phyloP scores from a whole-genome alignment of 2,888 invertebrate genomes.

The Drosophila mulleri region DNA sequence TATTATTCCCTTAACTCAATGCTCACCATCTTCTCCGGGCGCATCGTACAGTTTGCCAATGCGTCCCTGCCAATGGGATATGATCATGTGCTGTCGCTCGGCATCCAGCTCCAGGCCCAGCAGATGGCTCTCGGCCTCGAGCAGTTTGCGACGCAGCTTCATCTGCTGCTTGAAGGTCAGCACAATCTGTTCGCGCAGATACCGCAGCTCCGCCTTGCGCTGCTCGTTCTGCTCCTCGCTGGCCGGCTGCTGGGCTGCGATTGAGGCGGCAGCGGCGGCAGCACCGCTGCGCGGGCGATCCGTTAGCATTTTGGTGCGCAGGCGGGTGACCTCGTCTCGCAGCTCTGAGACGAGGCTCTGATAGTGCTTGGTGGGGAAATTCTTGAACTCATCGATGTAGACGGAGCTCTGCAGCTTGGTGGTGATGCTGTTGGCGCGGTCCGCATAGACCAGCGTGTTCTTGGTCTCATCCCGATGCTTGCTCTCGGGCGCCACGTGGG shows the following conservation, averaged over 20 bases:
- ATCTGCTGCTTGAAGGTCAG: slow-evolving; percentile 96
- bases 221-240: slow-evolving; percentile 85
- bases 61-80: slow-evolving; percentile 93
- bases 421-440: slow-evolving; percentile 96
- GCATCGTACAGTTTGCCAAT: slow-evolving; percentile 88
- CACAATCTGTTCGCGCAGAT: slow-evolving; percentile 93
- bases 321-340: slow-evolving; percentile 92
- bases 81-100: slow-evolving; percentile 94
- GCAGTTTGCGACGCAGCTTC: slow-evolving; percentile 93
- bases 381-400: slow-evolving; percentile 84
- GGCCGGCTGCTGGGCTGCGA: slow-evolving; percentile 62
- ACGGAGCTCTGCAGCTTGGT: slow-evolving; percentile 86
- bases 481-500: slow-evolving; percentile 95
- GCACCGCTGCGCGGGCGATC: slow-evolving; percentile 87
- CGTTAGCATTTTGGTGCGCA: slow-evolving; percentile 92
- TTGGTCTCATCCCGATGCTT: slow-evolving; percentile 95
- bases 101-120: slow-evolving; percentile 94
- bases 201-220: slow-evolving; percentile 87
- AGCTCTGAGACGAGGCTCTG: slow-evolving; percentile 86
- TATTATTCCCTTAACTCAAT: not conserved
- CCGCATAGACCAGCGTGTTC: slow-evolving; percentile 97
- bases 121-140: slow-evolving; percentile 96
- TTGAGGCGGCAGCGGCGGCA: slow-evolving; percentile 45
- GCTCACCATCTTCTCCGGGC: slow-evolving; percentile 82
- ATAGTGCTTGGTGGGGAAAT: slow-evolving; percentile 85